A percentile compares a stretch with the other conserved stretches of the same genome.
These are phyloP conservation scores for Podarcis muralis DNA, from an alignment of 2,113 vertebrate genomes.

Conservation along the genomic window DNA sequence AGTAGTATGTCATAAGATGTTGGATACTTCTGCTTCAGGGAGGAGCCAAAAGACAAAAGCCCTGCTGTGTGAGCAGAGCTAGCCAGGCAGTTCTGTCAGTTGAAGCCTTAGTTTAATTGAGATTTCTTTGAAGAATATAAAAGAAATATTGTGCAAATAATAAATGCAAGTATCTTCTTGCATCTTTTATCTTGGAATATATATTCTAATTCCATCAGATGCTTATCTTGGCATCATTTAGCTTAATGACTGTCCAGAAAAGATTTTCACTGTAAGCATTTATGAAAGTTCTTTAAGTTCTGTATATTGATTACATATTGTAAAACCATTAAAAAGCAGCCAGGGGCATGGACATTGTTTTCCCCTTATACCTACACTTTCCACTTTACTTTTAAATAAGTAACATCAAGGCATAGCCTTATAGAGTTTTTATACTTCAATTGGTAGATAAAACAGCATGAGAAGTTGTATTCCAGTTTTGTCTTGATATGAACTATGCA, in stretches of 20 bases:
- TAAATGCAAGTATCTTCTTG: neutral
- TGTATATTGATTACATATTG: constrained; percentile 47
- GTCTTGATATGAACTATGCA: neutral
- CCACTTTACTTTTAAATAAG: constrained; percentile 34
- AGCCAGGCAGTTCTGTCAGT: neutral
- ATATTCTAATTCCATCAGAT: neutral
- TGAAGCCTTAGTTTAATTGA: neutral
- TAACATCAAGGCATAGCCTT: constrained; percentile 8
- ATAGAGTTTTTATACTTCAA: neutral
- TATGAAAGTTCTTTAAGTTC: neutral
- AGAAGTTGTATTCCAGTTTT: neutral
- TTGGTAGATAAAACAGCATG: constrained; percentile 20
- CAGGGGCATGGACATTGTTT: constrained; percentile 44
- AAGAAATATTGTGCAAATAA: neutral
- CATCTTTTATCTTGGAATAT: neutral
- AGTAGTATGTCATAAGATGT: neutral
- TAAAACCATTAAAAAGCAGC: constrained; percentile 14
- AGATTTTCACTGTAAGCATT: neutral
- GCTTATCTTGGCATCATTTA: constrained; percentile 10
- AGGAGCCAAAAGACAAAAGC: neutral
- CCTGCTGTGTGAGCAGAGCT: neutral
- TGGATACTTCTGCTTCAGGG: neutral
- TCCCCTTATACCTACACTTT: constrained; percentile 30
- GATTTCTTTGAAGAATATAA: neutral
- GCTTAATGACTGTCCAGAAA: constrained; percentile 49